These are phyloP conservation scores for Rhyacophila brunnea DNA, from an alignment of 1,140 invertebrate genomes.

Conservation along the genomic window DNA sequence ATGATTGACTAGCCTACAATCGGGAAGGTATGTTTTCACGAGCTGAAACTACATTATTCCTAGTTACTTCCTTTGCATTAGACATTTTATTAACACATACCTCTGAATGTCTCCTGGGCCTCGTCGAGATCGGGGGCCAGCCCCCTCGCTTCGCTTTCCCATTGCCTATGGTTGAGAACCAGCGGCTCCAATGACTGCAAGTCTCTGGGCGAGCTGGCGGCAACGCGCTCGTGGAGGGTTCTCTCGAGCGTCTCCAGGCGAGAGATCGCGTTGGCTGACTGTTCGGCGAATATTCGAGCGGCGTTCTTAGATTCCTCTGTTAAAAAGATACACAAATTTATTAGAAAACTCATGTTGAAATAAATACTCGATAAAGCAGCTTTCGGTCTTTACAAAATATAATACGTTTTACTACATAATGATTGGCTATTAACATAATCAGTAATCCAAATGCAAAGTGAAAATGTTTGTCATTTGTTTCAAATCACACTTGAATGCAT, in stretches of 20 bases:
- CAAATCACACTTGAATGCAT: no score
- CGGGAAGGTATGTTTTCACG: no score
- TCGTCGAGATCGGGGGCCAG: constrained; percentile 79
- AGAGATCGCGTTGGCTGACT: constrained; percentile 76
- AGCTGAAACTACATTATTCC: no score
- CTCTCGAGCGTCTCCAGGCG: constrained; percentile 83
- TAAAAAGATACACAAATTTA: constrained; percentile 35
- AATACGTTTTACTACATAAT: no score
- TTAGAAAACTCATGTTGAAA: no score
- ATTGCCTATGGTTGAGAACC: constrained; percentile 87
- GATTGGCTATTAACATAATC: background rate
- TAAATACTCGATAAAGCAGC: no score
- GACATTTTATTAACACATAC: no score
- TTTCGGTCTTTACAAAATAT: no score
- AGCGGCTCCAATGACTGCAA: constrained; percentile 82
- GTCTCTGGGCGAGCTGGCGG: constrained; percentile 79
- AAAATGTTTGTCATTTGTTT: no score
- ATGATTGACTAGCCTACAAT: no score
- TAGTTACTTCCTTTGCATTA: no score
- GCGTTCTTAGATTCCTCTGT: constrained; percentile 86
- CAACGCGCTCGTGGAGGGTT: constrained; percentile 75
- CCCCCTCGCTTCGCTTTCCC: constrained; percentile 69
- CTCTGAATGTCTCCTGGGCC: constrained; percentile 78
- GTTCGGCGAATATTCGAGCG: constrained; percentile 80
- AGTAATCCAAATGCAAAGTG: no score